These are phyloP conservation scores for Trinectes maculatus DNA, from an alignment of 2,113 vertebrate species.

Conservation along the genomic window DNA sequence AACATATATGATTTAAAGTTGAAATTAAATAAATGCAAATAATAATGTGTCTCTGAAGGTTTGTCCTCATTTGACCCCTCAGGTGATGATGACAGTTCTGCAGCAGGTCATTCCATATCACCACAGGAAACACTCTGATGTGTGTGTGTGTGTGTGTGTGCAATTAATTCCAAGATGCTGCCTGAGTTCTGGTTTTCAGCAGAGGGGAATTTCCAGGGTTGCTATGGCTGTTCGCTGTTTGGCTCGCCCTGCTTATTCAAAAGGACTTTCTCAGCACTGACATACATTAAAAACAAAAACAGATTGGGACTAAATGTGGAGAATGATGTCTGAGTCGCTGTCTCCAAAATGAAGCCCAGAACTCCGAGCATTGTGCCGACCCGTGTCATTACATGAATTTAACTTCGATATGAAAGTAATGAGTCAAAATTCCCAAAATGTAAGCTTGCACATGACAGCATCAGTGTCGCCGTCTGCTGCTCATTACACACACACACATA, in stretches of 20 bases:
- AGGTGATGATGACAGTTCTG: neutral
- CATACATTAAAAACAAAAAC: neutral
- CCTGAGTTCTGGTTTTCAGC: neutral
- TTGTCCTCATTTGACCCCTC: neutral
- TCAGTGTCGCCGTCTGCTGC: no score
- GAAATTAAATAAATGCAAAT: neutral
- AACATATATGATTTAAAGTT: constrained; percentile 5
- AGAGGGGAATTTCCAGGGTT: neutral
- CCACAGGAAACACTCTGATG: neutral
- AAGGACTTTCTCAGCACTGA: neutral
- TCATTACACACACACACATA: neutral
- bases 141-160: no score
- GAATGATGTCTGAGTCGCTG: neutral
- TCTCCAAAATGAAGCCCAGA: neutral
- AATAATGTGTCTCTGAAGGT: no score
- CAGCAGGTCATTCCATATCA: neutral
- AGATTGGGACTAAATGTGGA: neutral
- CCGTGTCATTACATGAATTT: neutral
- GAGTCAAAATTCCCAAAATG: no score
- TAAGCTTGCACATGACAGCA: no score
- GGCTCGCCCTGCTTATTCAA: no score
- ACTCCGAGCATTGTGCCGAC: neutral
- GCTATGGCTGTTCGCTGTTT: no score
- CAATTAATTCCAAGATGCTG: neutral
- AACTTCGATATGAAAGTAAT: no score